These are phyloP conservation scores for Puma concolor DNA, from an alignment of 2,113 vertebrate species.

Conservation along the genomic window DNA sequence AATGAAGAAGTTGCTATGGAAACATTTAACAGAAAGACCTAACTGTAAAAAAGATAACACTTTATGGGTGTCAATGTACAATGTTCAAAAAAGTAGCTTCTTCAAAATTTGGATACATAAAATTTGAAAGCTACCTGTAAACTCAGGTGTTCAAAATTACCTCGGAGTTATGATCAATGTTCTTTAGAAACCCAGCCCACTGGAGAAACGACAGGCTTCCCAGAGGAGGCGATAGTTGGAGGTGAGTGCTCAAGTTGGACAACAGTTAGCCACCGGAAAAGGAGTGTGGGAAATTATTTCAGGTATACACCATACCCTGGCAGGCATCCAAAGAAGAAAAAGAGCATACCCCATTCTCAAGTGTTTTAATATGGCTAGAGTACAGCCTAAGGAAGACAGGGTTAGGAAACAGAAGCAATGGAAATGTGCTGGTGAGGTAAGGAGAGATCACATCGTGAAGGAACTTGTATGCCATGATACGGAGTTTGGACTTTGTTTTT, in stretches of 20 bases:
- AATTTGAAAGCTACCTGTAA: constrained; percentile 20
- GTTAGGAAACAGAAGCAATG: neutral
- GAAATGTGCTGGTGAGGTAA: neutral
- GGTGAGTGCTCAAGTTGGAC: neutral
- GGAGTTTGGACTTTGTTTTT: neutral
- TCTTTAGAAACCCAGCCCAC: neutral
- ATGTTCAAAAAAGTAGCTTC: neutral
- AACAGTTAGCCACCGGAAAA: neutral
- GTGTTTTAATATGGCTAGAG: neutral
- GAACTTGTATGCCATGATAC: neutral
- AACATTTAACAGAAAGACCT: neutral
- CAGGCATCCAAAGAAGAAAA: neutral
- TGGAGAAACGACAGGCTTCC: constrained; percentile 25
- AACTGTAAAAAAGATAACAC: neutral
- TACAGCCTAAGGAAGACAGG: neutral
- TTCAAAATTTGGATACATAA: constrained; percentile 11
- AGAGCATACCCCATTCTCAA: neutral
- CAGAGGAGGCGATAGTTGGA: neutral
- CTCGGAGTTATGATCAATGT: neutral
- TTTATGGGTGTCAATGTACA: neutral
- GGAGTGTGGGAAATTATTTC: neutral
- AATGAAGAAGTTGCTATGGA: neutral
- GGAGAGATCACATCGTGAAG: neutral
- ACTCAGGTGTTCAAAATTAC: neutral
- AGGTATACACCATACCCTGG: neutral